A percentile compares a stretch with the other conserved stretches of the same genome.
These are phyloP conservation scores for Allacma fusca DNA, from an alignment of 2,888 invertebrate genomes.

Conservation along the genomic window DNA sequence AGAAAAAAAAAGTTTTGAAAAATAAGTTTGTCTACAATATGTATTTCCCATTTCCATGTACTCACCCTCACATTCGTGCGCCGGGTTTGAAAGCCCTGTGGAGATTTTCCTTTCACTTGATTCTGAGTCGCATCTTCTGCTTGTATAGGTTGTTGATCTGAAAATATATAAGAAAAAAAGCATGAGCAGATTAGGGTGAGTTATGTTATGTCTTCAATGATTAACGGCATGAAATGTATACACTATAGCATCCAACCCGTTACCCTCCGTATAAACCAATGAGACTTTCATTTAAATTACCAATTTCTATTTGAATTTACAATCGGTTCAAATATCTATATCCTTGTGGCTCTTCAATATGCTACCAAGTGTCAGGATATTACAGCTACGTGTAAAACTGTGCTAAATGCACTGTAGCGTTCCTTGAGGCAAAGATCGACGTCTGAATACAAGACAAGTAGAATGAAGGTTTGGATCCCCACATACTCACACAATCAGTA, in stretches of 20 bases:
- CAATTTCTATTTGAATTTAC: conserved; percentile 12
- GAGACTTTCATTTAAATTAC: conserved; percentile 6
- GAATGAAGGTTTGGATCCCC: too few species aligned
- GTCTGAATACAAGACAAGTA: too few species aligned
- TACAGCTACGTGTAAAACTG: too few species aligned
- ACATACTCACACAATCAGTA: too few species aligned
- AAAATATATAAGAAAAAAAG: conserved; percentile 12
- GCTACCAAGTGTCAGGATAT: too few species aligned
- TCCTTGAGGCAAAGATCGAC: too few species aligned
- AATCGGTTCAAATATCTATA: not conserved
- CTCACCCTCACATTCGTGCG: conserved; percentile 6
- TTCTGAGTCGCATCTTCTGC: conserved; percentile 23
- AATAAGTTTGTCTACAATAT: not conserved
- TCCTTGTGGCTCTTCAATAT: not conserved
- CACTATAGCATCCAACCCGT: conserved; percentile 4
- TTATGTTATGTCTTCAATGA: not conserved
- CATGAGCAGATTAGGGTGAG: conserved; percentile 2
- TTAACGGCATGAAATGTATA: not conserved
- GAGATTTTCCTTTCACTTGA: conserved; percentile 35
- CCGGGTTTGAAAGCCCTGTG: not conserved
- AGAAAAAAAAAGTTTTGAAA: not conserved
- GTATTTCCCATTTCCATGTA: too few species aligned
- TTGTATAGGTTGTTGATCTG: conserved; percentile 38
- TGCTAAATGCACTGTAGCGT: too few species aligned
- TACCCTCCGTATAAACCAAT: conserved; percentile 1